phyloP scores from a whole-genome alignment of 2,888 invertebrate genomes.

The Pseudoips prasinana region DNA sequence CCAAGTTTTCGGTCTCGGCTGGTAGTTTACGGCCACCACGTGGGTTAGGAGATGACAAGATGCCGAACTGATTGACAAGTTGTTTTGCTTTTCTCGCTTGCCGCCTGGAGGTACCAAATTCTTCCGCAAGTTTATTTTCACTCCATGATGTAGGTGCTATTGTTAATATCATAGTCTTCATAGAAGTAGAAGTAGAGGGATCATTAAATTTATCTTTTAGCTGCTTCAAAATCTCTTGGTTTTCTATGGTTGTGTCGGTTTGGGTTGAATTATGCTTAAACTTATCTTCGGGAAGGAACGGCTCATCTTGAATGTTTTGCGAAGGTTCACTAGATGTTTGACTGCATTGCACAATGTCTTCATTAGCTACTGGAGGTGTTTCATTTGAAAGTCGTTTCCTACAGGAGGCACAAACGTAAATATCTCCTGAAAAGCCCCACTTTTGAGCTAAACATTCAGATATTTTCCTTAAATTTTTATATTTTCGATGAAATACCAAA shows the following conservation, averaged over 20 bases:
- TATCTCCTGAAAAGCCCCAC: neutral
- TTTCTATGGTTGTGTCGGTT: too few species aligned
- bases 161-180: too few species aligned
- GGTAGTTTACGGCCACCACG: too few species aligned
- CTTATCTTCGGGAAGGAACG: slow-evolving; percentile 5
- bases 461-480: too few species aligned
- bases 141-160: slow-evolving; percentile 28
- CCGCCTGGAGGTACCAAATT: slow-evolving; percentile 26
- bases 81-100: slow-evolving; percentile 29
- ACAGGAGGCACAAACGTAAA: slow-evolving; percentile 5
- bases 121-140: slow-evolving; percentile 12
- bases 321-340: slow-evolving; percentile 1
- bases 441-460: too few species aligned
- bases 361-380: neutral
- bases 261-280: slow-evolving; percentile 8
- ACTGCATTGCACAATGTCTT: neutral
- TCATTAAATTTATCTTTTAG: too few species aligned
- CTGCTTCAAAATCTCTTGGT: too few species aligned
- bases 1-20: too few species aligned
- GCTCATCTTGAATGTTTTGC: neutral
- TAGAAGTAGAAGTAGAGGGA: too few species aligned
- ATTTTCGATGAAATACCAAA: too few species aligned
- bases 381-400: slow-evolving; percentile 4
- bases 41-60: too few species aligned
- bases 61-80: too few species aligned